A percentile compares a stretch with the other conserved stretches of the same genome.
Conservation (phyloP, 2,113 vertebrate genomes). For the Strix aluco region DNA sequence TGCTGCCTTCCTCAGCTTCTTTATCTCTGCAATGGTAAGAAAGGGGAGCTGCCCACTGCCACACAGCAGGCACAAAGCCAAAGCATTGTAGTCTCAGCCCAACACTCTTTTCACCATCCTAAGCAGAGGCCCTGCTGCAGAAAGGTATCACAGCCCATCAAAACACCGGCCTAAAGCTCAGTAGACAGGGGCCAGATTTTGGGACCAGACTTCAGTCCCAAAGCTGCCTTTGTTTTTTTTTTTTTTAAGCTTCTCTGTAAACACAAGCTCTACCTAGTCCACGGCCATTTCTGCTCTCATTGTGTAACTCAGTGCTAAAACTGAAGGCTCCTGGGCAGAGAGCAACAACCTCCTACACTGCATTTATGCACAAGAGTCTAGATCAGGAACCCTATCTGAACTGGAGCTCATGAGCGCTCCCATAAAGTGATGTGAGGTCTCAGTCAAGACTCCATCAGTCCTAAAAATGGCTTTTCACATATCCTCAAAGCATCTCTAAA, state of each 20-base stretch:
- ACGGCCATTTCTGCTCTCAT: not conserved
- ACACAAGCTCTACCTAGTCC: not conserved
- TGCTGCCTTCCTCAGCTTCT: not conserved
- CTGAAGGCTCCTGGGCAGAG: not conserved
- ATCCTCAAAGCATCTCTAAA: not conserved
- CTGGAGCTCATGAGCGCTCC: not conserved
- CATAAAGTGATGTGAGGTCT: not conserved
- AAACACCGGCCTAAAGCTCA: not conserved
- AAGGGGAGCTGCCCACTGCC: not conserved
- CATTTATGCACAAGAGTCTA: not conserved
- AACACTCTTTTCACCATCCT: not conserved
- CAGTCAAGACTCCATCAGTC: not conserved
- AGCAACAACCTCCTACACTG: not conserved
- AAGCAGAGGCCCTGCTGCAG: accelerated
- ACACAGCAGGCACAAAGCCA: not conserved
- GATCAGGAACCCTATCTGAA: not conserved
- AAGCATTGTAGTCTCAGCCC: not conserved
- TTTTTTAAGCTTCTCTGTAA: not conserved
- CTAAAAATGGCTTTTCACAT: not conserved
- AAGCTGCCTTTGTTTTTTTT: not conserved
- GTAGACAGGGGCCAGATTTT: not conserved
- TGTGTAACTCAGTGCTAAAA: not conserved
- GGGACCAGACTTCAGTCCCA: not conserved
- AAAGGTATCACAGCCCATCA: not conserved
- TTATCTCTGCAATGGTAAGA: not conserved